Conservation (phyloP, 2,888 invertebrate species). For the Lampropteryx suffumata region DNA sequence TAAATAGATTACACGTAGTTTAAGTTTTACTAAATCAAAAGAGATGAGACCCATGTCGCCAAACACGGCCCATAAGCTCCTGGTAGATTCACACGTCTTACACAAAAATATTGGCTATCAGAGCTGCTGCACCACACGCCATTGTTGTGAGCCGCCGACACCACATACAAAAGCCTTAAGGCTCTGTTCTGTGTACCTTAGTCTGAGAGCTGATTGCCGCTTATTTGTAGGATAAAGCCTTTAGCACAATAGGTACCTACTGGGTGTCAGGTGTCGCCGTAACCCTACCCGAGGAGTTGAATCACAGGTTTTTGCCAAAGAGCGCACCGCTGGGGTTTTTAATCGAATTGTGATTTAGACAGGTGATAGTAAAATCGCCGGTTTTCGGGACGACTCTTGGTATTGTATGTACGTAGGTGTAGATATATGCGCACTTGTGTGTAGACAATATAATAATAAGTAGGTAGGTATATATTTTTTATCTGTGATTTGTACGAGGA, state of each 20-base stretch:
- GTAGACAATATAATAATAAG: too few relatives aligned
- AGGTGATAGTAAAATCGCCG: background rate
- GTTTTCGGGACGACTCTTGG: too few relatives aligned
- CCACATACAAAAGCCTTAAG: slow-evolving; percentile 31
- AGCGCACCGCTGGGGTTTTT: slow-evolving; percentile 15
- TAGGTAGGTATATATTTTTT: too few relatives aligned
- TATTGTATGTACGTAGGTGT: too few relatives aligned
- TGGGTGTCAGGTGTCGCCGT: slow-evolving; percentile 37
- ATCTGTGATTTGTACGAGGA: too few relatives aligned
- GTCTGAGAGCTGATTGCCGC: slow-evolving; percentile 31
- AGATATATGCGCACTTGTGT: too few relatives aligned
- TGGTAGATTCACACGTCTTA: slow-evolving; percentile 21
- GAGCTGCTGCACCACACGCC: slow-evolving; percentile 15
- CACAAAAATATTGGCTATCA: slow-evolving; percentile 24
- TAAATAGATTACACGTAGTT: too few relatives aligned
- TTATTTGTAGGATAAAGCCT: slow-evolving; percentile 32
- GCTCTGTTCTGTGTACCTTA: slow-evolving; percentile 30
- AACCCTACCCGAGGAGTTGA: slow-evolving; percentile 28
- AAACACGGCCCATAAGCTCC: background rate
- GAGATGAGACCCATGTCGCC: too few relatives aligned
- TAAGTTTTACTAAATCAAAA: too few relatives aligned
- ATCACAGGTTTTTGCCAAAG: slow-evolving; percentile 33
- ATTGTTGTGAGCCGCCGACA: slow-evolving; percentile 32
- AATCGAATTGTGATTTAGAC: slow-evolving; percentile 8
- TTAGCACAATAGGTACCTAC: slow-evolving; percentile 30